Percentiles rank a stretch among this genome's conserved stretches.
phyloP scores from a whole-genome alignment of 1,140 invertebrate species.

The Eumaeus atala region DNA sequence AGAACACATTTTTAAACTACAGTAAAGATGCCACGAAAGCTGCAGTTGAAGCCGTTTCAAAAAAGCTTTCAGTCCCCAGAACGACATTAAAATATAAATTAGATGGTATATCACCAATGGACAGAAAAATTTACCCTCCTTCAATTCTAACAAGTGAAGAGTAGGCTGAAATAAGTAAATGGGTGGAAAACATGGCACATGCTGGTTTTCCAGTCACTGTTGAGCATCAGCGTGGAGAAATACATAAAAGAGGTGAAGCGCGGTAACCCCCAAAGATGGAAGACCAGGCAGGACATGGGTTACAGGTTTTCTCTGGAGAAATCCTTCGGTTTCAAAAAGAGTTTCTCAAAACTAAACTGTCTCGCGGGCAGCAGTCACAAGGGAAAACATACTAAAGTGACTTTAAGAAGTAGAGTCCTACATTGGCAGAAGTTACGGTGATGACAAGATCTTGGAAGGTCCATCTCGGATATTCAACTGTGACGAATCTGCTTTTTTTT shows the following conservation, averaged over 20 bases:
- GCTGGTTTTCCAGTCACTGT: too few species aligned
- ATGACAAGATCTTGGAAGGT: constrained; percentile 2
- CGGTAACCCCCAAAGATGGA: constrained; percentile 19
- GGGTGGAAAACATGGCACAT: too few species aligned
- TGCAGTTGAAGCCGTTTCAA: constrained; percentile 24
- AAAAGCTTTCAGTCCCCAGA: constrained; percentile 24
- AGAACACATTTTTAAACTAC: constrained; percentile 23
- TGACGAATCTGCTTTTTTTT: constrained; percentile 24
- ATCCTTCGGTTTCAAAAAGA: constrained; percentile 19
- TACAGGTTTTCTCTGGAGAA: constrained; percentile 20
- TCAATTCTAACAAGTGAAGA: too few species aligned
- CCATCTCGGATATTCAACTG: constrained; percentile 21
- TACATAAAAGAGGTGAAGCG: constrained; percentile 18
- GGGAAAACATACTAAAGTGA: constrained; percentile 18
- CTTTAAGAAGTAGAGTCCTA: constrained; percentile 12
- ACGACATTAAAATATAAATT: constrained; percentile 20
- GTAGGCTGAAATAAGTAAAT: too few species aligned
- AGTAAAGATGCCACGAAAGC: constrained; percentile 24
- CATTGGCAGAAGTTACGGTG: constrained; percentile 11
- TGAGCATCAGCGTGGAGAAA: too few species aligned
- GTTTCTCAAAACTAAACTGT: constrained; percentile 21
- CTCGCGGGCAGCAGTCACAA: constrained; percentile 16
- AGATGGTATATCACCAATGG: constrained; percentile 20
- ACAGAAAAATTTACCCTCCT: constrained; percentile 24
- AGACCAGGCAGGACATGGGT: constrained; percentile 22